These are phyloP conservation scores for Malthinus flaveolus DNA, from an alignment of 2,888 invertebrate genomes.

Conservation along the genomic window DNA sequence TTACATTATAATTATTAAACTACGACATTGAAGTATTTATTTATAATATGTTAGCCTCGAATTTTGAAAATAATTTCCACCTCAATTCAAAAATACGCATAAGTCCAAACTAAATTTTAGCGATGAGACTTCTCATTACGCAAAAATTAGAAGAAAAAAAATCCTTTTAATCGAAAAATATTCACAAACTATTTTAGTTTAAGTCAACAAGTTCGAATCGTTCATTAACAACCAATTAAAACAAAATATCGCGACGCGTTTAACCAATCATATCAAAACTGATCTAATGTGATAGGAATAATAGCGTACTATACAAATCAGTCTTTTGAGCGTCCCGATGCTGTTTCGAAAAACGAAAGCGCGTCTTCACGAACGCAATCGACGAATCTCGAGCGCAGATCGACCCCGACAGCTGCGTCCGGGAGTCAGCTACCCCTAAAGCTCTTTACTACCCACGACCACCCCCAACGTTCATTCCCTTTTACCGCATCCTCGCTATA, in stretches of 20 bases:
- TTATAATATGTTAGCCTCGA: conserved; percentile 9
- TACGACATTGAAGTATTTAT: conserved; percentile 10
- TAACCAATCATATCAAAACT: conserved; percentile 21
- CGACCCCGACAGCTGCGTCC: conserved; percentile 37
- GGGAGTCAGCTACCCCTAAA: conserved; percentile 31
- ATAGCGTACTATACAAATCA: conserved; percentile 28
- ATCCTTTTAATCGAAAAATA: background rate
- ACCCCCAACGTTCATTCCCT: conserved; percentile 21
- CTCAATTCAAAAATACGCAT: background rate
- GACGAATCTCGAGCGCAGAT: conserved; percentile 30
- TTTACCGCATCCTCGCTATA: conserved; percentile 26
- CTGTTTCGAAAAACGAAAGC: conserved; percentile 28
- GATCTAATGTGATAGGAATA: conserved; percentile 23
- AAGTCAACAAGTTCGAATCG: too few species aligned
- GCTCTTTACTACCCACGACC: conserved; percentile 20
- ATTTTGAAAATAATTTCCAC: background rate
- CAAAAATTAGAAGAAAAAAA: background rate
- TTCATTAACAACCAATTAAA: conserved; percentile 11
- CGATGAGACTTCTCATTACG: too few species aligned
- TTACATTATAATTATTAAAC: conserved; percentile 14
- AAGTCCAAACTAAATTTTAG: background rate
- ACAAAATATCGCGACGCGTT: conserved; percentile 13
- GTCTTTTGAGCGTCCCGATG: conserved; percentile 32
- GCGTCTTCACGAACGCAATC: conserved; percentile 30
- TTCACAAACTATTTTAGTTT: too few species aligned